A percentile compares a stretch with the other conserved stretches of the same genome.
phyloP scores from a whole-genome alignment of 2,888 invertebrate genomes.

The Tetropium fuscum region DNA sequence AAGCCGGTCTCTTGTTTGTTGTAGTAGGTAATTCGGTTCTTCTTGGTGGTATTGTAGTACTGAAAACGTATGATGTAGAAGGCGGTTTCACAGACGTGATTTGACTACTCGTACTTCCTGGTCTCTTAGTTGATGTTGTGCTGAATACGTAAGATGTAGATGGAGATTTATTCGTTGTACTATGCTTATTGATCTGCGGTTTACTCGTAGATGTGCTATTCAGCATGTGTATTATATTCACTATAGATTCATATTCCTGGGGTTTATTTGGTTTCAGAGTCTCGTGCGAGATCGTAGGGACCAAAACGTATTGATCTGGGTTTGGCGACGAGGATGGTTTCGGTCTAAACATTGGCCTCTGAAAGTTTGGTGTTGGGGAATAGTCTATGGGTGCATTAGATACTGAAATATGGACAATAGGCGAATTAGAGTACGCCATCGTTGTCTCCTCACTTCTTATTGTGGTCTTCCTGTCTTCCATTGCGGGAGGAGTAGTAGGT shows the following conservation, averaged over 20 bases:
- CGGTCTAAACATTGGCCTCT: constrained; percentile 68
- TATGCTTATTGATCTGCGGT: constrained; percentile 64
- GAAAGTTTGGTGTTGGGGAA: constrained; percentile 54
- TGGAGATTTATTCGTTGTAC: constrained; percentile 59
- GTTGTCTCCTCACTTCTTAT: constrained; percentile 45
- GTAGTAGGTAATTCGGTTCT: constrained; percentile 45
- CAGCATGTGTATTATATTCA: constrained; percentile 75
- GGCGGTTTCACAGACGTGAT: constrained; percentile 58
- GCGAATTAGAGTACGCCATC: constrained; percentile 53
- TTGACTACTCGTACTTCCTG: neutral
- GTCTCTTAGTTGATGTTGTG: constrained; percentile 53
- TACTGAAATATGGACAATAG: constrained; percentile 59
- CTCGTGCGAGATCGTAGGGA: constrained; percentile 69
- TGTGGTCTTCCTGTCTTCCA: constrained; percentile 57
- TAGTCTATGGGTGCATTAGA: constrained; percentile 59
- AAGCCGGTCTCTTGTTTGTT: constrained; percentile 67
- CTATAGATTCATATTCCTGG: constrained; percentile 69
- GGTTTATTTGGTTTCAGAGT: constrained; percentile 58
- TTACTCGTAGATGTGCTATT: constrained; percentile 64
- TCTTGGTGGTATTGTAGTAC: constrained; percentile 62
- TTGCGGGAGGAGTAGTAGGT: constrained; percentile 40
- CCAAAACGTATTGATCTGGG: constrained; percentile 69
- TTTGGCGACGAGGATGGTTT: constrained; percentile 57
- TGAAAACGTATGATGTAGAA: constrained; percentile 66
- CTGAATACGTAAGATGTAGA: constrained; percentile 66